Evolutionary conservation across 2,797 vertebrate species (phyloP).

Genomic region (Sus cebifrons): DNA sequence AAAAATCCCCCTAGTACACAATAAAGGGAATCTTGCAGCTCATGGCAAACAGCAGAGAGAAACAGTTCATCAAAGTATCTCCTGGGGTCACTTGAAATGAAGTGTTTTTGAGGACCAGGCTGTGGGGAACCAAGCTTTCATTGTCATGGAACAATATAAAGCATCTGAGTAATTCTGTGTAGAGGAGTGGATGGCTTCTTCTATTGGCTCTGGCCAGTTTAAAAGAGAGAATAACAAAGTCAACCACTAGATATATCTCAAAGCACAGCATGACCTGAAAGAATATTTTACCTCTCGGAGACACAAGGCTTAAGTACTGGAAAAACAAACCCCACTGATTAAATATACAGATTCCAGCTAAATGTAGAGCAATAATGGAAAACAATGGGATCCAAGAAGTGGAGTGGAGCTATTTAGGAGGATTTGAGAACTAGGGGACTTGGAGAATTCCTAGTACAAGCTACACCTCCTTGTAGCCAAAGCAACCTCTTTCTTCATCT

Average conservation of each 20-base stretch:
- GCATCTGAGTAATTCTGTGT: background rate
- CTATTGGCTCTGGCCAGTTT: background rate
- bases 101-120: background rate
- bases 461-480: background rate
- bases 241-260: background rate
- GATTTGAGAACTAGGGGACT: background rate
- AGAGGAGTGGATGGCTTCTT: background rate
- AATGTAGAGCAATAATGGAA: background rate
- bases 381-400: background rate
- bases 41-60: background rate
- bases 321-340: background rate
- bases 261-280: background rate
- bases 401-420: background rate
- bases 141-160: background rate
- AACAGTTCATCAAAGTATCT: background rate
- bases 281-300: background rate
- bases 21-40: background rate
- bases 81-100: background rate
- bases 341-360: background rate
- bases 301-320: background rate
- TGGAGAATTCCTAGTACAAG: background rate
- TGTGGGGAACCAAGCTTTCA: background rate
- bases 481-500: background rate
- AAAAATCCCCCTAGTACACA: background rate
- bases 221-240: background rate